phyloP scores from a whole-genome alignment of 2,113 vertebrate species.

The Hippoglossus stenolepis region DNA sequence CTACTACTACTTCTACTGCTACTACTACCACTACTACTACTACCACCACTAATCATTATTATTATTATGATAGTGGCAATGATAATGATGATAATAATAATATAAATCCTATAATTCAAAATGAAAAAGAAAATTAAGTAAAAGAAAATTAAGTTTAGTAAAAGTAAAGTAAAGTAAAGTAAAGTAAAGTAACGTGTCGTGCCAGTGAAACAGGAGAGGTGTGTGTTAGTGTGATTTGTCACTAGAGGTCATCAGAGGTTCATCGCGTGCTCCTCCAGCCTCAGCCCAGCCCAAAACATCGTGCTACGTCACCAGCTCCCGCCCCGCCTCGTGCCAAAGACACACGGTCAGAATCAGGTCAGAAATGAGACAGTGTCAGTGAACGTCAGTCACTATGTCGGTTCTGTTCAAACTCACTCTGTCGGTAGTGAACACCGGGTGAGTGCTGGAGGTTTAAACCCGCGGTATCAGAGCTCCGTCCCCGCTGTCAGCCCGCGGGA shows the following conservation, averaged over 20 bases:
- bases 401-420: background rate
- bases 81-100: no score
- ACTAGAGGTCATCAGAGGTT: constrained; percentile 64
- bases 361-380: constrained; percentile 4
- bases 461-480: background rate
- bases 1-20: no score
- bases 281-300: background rate
- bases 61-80: no score
- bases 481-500: background rate
- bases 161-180: no score
- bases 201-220: no score
- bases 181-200: no score
- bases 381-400: background rate
- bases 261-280: background rate
- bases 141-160: no score
- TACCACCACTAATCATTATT: no score
- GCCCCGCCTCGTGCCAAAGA: constrained; percentile 69
- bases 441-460: background rate
- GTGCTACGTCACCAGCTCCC: background rate
- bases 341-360: constrained; percentile 42
- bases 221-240: constrained; percentile 2
- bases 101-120: no score
- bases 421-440: background rate
- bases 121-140: no score
- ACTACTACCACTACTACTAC: no score